These are phyloP conservation scores for Oreonectes daqikongensis DNA, from an alignment of 2,797 vertebrate species.

Conservation along the genomic window DNA sequence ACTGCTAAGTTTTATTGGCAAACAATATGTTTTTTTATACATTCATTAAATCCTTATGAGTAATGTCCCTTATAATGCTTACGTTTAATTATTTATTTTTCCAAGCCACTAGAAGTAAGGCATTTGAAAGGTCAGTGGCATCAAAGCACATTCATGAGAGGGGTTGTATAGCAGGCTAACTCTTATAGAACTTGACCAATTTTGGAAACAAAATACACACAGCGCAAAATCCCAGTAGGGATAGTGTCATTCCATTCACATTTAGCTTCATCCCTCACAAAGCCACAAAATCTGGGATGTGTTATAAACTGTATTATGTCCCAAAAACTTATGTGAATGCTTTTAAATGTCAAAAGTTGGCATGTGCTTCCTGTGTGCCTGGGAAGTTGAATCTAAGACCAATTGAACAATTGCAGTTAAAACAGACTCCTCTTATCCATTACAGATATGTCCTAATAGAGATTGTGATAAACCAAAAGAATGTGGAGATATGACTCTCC, in stretches of 20 bases:
- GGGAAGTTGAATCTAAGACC: conserved; percentile 63
- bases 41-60: neutral
- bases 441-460: conserved; percentile 42
- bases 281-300: conserved; percentile 36
- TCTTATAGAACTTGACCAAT: conserved; percentile 54
- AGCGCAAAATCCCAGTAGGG: conserved; percentile 50
- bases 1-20: conserved; percentile 71
- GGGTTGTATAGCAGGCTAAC: conserved; percentile 16
- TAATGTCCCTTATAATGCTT: neutral
- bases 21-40: conserved; percentile 31
- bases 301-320: conserved; percentile 13
- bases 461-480: conserved; percentile 44
- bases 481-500: conserved; percentile 21
- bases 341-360: conserved; percentile 60
- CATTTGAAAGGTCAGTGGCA: conserved; percentile 29
- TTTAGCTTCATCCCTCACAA: conserved; percentile 41
- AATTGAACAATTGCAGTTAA: conserved; percentile 37
- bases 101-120: conserved; percentile 5
- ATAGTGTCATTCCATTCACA: conserved; percentile 56
- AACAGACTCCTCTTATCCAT: conserved; percentile 39
- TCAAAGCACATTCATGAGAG: conserved; percentile 7
- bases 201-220: conserved; percentile 53
- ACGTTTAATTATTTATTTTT: conserved; percentile 12
- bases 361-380: conserved; percentile 76
- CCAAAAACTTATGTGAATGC: conserved; percentile 42